phyloP scores from a whole-genome alignment of 2,113 vertebrate genomes.

The Hippocampus barbouri region DNA sequence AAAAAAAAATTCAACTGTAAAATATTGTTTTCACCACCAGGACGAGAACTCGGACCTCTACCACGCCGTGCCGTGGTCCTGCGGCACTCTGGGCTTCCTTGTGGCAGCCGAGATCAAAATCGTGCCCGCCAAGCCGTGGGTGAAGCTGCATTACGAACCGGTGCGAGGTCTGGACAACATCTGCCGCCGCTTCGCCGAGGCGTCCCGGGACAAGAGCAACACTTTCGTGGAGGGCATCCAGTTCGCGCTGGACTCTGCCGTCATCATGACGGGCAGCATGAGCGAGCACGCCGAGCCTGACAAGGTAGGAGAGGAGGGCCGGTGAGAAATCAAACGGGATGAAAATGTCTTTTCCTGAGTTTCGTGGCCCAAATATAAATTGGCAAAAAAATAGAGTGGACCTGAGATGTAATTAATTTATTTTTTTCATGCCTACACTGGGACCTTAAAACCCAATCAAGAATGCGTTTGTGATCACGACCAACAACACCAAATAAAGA shows the following conservation, averaged over 20 bases:
- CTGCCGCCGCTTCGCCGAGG: slow-evolving; percentile 81
- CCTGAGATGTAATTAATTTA: no score
- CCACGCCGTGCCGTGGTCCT: slow-evolving; percentile 97
- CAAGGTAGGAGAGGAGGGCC: slow-evolving; percentile 71
- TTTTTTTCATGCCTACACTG: no score
- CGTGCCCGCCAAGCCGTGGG: slow-evolving; percentile 85
- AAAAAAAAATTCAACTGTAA: neutral
- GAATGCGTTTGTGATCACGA: no score
- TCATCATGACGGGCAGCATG: slow-evolving; percentile 94
- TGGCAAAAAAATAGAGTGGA: no score
- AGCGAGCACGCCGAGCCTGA: slow-evolving; percentile 81
- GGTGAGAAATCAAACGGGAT: neutral
- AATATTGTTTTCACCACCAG: slow-evolving; percentile 57
- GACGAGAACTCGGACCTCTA: slow-evolving; percentile 95
- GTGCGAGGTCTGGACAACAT: slow-evolving; percentile 86
- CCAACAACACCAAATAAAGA: no score
- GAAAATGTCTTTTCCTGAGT: neutral
- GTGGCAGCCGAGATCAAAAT: slow-evolving; percentile 96
- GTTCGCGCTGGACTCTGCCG: slow-evolving; percentile 84
- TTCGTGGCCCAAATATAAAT: no score
- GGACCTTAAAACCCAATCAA: no score
- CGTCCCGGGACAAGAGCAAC: slow-evolving; percentile 82
- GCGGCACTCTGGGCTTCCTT: slow-evolving; percentile 94
- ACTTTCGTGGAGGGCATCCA: slow-evolving; percentile 92
- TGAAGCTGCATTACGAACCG: slow-evolving; percentile 83